These are phyloP conservation scores for Zaprionus gabonicus DNA, from an alignment of 1,140 invertebrate species.

Conservation along the genomic window DNA sequence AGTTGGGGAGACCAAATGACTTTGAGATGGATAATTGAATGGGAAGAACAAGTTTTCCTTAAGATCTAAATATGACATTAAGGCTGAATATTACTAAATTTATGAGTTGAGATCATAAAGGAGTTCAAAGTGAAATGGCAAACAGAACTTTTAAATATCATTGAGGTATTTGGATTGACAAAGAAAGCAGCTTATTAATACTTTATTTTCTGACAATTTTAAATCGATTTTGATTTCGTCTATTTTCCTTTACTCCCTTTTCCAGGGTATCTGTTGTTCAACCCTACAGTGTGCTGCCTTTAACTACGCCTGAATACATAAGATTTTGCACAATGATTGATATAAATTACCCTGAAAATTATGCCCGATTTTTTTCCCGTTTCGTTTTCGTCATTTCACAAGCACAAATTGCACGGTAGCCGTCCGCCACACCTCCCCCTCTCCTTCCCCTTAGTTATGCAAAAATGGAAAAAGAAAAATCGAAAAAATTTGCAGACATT, in stretches of 20 bases:
- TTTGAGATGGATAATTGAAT: slow-evolving; percentile 5
- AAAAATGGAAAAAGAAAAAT: slow-evolving; percentile 24
- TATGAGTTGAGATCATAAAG: not conserved
- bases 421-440: not conserved
- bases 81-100: not conserved
- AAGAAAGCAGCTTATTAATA: too few relatives aligned
- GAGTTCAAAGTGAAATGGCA: not conserved
- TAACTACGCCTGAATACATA: not conserved
- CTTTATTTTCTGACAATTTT: too few relatives aligned
- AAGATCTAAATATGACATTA: not conserved
- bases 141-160: not conserved
- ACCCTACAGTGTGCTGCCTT: not conserved
- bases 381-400: slow-evolving; percentile 40
- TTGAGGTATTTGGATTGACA: too few relatives aligned
- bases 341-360: slow-evolving; percentile 31
- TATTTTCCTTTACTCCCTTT: not conserved
- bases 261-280: not conserved
- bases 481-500: slow-evolving; percentile 22
- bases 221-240: not conserved
- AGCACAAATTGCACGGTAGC: slow-evolving; percentile 28
- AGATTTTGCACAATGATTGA: slow-evolving; percentile 31
- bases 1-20: not conserved
- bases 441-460: slow-evolving; percentile 24
- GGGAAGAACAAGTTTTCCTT: not conserved
- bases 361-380: slow-evolving; percentile 19